Evolutionary conservation across 2,888 invertebrate species (phyloP).

Genomic region (Proisotoma minuta): DNA sequence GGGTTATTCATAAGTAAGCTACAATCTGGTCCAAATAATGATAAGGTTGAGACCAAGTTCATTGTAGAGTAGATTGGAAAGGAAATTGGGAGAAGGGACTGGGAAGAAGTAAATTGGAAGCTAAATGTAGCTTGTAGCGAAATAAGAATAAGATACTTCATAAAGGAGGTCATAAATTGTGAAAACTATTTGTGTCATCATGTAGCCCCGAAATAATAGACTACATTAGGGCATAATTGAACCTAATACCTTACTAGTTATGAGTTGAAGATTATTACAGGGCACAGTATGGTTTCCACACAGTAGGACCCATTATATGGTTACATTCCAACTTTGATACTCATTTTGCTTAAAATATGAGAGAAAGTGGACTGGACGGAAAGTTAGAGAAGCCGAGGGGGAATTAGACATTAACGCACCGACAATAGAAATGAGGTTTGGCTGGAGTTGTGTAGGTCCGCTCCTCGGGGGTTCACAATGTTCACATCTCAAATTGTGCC

Average conservation of each 20-base stretch:
- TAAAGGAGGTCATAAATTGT: constrained; percentile 6
- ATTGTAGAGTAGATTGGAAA: neutral
- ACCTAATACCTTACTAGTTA: constrained; percentile 20
- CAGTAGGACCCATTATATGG: neutral
- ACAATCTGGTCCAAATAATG: too few relatives aligned
- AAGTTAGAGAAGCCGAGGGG: neutral
- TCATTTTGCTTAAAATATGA: neutral
- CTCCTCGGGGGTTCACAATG: neutral
- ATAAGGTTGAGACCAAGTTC: too few relatives aligned
- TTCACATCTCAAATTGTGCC: neutral
- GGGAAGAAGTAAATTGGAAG: neutral
- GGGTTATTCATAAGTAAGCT: too few relatives aligned
- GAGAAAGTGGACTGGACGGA: neutral
- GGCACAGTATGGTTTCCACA: constrained; percentile 14
- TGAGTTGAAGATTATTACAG: constrained; percentile 9
- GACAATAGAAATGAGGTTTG: neutral
- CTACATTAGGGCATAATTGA: constrained; percentile 25
- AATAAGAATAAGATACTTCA: constrained; percentile 13
- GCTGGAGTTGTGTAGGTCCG: neutral
- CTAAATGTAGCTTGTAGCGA: neutral
- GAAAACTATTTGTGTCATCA: constrained; percentile 22
- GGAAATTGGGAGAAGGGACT: neutral
- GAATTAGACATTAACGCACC: constrained; percentile 3
- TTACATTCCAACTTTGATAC: too few relatives aligned
- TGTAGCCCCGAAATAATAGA: constrained; percentile 20